phyloP scores from a whole-genome alignment of 2,888 invertebrate genomes.

The Volucella zonaria region DNA sequence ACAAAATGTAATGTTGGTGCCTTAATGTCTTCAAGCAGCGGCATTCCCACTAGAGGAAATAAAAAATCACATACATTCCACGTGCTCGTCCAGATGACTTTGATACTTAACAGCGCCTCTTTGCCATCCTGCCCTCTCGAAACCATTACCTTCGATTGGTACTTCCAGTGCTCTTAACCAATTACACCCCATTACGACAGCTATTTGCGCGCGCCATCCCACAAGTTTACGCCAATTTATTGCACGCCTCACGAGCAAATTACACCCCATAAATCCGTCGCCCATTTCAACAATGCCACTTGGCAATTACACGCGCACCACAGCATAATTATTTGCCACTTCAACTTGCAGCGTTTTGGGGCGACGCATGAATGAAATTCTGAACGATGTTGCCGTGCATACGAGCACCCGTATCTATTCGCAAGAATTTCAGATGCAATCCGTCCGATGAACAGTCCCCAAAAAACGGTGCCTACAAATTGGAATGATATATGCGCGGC shows the following conservation, averaged over 20 bases:
- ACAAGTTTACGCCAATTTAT: slow-evolving; percentile 70
- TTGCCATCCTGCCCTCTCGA: neutral
- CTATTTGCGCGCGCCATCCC: slow-evolving; percentile 59
- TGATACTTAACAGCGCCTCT: slow-evolving; percentile 12
- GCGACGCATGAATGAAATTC: slow-evolving; percentile 73
- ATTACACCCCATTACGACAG: slow-evolving; percentile 62
- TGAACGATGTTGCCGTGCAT: slow-evolving; percentile 31
- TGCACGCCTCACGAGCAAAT: slow-evolving; percentile 70
- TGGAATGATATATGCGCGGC: slow-evolving; percentile 77
- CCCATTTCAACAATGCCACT: slow-evolving; percentile 74
- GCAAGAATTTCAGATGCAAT: slow-evolving; percentile 56
- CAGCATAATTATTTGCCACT: slow-evolving; percentile 80
- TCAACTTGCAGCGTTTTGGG: slow-evolving; percentile 74
- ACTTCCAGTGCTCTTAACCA: slow-evolving; percentile 32
- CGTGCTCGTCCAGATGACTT: slow-evolving; percentile 24
- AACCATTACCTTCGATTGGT: slow-evolving; percentile 7
- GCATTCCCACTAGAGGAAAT: slow-evolving; percentile 30
- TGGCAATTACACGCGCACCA: slow-evolving; percentile 77
- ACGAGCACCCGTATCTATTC: slow-evolving; percentile 24
- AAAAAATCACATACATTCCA: slow-evolving; percentile 57
- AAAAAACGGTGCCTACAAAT: slow-evolving; percentile 51
- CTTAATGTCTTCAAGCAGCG: neutral
- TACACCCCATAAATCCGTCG: slow-evolving; percentile 74
- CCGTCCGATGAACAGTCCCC: slow-evolving; percentile 24
- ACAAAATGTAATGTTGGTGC: neutral